Evolutionary conservation across 2,113 vertebrate genomes (phyloP), one percentile per base, ranked within the genome.

Genomic region (Oophaga pumilio): DNA sequence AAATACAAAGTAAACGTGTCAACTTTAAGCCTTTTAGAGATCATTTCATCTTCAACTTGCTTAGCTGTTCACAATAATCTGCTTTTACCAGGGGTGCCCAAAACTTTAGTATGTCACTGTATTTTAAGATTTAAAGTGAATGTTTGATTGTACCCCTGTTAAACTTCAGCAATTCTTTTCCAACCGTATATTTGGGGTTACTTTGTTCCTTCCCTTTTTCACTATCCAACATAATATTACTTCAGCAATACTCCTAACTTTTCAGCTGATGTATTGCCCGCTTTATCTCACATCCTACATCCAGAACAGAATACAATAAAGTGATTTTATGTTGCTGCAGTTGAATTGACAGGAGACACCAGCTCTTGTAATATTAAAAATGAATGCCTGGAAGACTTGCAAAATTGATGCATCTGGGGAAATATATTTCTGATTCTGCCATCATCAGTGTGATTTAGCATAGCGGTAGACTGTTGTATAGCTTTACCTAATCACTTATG

Each of bases 381-480:
- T 64, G 9, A 82, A 82, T 43, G 53, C 33, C 79, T 64, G 28
- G 57, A 62, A 64, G 59, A 82, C 57, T 82, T 82, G 57, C 79
- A 82, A 82, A 82, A 82, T 82, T 43, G 56, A 82, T 43, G 26
- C 56, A 60, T 33, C 57, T 60, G 56, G 79, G 79, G 56, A 82
- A 82, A 82, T 62, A 82, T 82, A 20, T 64, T 82, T 64, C 79
- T 62, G 57, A 33, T 82, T 60, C 79, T 82, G 28, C 79, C 76
- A 79, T 78, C 53, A 79, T 79, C 76, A 79, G 57, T 79, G 53
- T 79, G 76, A 79, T 79, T 79, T 79, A 79, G 53, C 53, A 57
- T 28, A 59, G 76, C 53, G 18, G 50, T 79, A 57, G n/a, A 59
- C n/a, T 57, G 52, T 79, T 79, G 76, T 59, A 79, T 10, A 79